phyloP scores from a whole-genome alignment of 2,888 invertebrate genomes.

The Drosophila infuscata region DNA sequence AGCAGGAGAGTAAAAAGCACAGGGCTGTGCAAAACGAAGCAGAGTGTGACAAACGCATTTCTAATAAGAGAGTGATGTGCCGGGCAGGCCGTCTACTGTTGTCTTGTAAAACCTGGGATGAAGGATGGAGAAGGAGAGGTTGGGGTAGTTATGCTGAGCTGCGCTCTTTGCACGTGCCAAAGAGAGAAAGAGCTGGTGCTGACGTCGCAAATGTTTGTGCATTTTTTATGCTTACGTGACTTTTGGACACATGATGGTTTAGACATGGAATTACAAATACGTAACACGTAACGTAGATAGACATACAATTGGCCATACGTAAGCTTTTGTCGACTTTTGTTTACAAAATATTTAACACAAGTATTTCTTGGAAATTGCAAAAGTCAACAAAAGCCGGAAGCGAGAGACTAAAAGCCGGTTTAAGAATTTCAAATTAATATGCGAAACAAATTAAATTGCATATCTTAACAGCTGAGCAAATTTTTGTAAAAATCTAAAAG shows the following conservation, averaged over 20 bases:
- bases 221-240: conserved; percentile 63
- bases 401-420: conserved; percentile 24
- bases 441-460: not conserved
- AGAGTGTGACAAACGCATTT: conserved; percentile 49
- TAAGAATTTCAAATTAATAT: conserved; percentile 7
- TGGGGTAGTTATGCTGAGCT: conserved; percentile 25
- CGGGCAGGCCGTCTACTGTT: conserved; percentile 4
- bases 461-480: conserved; percentile 3
- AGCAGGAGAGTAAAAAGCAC: conserved; percentile 30
- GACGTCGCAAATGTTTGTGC: conserved; percentile 55
- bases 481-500: not conserved
- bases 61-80: conserved; percentile 40
- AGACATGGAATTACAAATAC: conserved; percentile 2
- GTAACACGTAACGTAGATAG: conserved; percentile 4
- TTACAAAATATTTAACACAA: conserved; percentile 14
- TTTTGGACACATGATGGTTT: conserved; percentile 34
- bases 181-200: conserved; percentile 40
- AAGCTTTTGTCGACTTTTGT: conserved; percentile 16
- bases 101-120: conserved; percentile 35
- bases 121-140: not conserved
- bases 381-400: conserved; percentile 20
- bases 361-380: conserved; percentile 12
- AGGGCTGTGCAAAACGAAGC: conserved; percentile 15
- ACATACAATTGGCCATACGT: not conserved
- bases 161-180: conserved; percentile 51